These are phyloP conservation scores for Picathartes gymnocephalus DNA, from an alignment of 2,113 vertebrate species.

Conservation along the genomic window DNA sequence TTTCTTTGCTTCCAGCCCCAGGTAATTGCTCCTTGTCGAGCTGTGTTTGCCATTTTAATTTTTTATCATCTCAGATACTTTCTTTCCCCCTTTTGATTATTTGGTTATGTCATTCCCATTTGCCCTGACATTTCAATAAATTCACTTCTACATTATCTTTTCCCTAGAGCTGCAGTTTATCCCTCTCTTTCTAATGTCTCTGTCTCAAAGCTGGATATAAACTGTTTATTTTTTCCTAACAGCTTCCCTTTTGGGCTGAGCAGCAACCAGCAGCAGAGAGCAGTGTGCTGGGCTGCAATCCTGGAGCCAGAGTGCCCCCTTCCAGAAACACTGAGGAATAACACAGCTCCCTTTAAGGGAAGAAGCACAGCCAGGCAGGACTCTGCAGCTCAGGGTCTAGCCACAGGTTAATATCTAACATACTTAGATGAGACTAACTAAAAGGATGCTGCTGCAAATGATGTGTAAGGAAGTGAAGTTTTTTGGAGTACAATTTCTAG, in stretches of 20 bases:
- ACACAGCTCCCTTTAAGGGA: not conserved
- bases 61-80: slow-evolving; percentile 28
- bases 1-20: not conserved
- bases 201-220: not conserved
- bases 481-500: not conserved
- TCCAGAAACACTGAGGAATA: not conserved
- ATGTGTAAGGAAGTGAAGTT: not conserved
- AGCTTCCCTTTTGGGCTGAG: not conserved
- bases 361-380: not conserved
- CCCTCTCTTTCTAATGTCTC: not conserved
- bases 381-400: too few relatives aligned
- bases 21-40: slow-evolving; percentile 23
- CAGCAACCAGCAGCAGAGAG: not conserved
- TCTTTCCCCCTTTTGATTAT: slow-evolving; percentile 7
- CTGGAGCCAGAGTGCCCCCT: slow-evolving; percentile 44
- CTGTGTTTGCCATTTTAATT: slow-evolving; percentile 51
- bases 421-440: not conserved
- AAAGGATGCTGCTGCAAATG: not conserved
- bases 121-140: slow-evolving; percentile 45
- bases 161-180: slow-evolving; percentile 38
- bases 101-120: slow-evolving; percentile 33
- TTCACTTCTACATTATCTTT: slow-evolving; percentile 19
- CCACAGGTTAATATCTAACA: not conserved
- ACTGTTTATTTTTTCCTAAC: slow-evolving; percentile 37
- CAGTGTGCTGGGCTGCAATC: not conserved